phyloP scores from a whole-genome alignment of 2,113 vertebrate genomes.

The Hippolais icterina region DNA sequence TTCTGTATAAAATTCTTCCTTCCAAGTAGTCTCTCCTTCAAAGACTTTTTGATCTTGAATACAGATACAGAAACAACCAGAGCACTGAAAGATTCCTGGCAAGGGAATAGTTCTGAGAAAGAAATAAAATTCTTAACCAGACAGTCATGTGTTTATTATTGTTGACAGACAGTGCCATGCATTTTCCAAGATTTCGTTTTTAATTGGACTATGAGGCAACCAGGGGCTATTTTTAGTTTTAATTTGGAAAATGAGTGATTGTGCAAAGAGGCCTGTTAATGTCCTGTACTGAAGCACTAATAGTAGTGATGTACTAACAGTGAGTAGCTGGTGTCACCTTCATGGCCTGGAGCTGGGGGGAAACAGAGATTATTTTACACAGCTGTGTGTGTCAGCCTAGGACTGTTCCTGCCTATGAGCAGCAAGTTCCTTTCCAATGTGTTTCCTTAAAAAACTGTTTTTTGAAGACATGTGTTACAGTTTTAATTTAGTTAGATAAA shows the following conservation, averaged over 20 bases:
- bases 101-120: not conserved
- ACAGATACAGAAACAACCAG: not conserved
- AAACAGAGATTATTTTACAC: not conserved
- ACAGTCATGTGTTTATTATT: not conserved
- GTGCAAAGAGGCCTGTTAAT: not conserved
- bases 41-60: not conserved
- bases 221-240: slow-evolving; percentile 13
- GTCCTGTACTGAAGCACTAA: not conserved
- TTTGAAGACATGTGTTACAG: not conserved
- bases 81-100: not conserved
- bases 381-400: not conserved
- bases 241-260: not conserved
- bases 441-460: not conserved
- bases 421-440: not conserved
- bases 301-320: not conserved
- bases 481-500: not conserved
- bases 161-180: not conserved
- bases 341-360: not conserved
- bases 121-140: not conserved
- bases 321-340: not conserved
- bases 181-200: not conserved
- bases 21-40: not conserved
- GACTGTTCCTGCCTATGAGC: not conserved
- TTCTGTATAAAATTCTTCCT: not conserved
- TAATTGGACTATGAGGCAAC: not conserved